Conservation (phyloP, 2,888 invertebrate species). For the Phyllotreta striolata region DNA sequence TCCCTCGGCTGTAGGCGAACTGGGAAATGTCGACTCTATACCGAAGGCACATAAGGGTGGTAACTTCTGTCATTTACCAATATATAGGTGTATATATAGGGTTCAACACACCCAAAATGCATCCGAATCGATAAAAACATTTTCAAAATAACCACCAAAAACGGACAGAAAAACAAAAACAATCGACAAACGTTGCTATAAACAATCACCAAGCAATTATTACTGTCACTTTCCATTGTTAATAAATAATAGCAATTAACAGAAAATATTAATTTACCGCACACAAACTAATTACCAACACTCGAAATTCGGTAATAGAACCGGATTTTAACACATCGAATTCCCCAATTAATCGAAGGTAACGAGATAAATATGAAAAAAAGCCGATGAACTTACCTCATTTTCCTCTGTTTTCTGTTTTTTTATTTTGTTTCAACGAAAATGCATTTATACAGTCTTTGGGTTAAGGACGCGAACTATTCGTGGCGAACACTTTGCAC, state of each 20-base stretch:
- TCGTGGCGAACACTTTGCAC: conserved; percentile 40
- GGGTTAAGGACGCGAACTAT: conserved; percentile 47
- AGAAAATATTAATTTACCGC: conserved; percentile 3
- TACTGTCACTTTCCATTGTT: conserved; percentile 30
- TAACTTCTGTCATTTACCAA: conserved; percentile 45
- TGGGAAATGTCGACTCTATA: conserved; percentile 47
- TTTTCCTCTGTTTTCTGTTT: conserved; percentile 40
- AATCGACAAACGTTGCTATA: conserved; percentile 28
- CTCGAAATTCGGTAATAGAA: neutral
- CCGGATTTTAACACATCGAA: no score
- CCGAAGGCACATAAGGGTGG: conserved; percentile 46
- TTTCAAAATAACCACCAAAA: conserved; percentile 35
- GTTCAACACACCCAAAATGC: conserved; percentile 59
- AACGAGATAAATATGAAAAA: conserved; percentile 24
- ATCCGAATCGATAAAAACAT: conserved; percentile 57
- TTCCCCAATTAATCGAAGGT: neutral
- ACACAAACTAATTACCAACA: neutral
- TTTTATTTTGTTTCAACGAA: conserved; percentile 44
- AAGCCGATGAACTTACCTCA: conserved; percentile 50
- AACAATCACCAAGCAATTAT: conserved; percentile 28
- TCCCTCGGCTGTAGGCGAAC: conserved; percentile 21
- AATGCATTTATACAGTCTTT: conserved; percentile 46
- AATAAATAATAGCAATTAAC: conserved; percentile 13
- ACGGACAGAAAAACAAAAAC: conserved; percentile 29
- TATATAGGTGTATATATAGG: conserved; percentile 31